phyloP scores from a whole-genome alignment of 1,140 invertebrate species.

The Macrotrachela quadricornifera region DNA sequence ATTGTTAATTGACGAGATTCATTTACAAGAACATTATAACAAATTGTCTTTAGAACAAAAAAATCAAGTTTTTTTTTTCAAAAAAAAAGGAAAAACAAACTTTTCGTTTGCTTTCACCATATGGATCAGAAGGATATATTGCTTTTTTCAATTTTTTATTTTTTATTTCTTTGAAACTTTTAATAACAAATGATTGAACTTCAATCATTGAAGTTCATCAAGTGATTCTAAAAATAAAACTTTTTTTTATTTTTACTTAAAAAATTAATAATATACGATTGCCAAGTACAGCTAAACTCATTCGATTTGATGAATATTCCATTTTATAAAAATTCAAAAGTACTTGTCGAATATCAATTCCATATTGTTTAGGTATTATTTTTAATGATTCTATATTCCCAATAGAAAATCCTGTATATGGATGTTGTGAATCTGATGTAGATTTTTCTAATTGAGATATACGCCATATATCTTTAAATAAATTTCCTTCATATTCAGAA shows the following conservation, averaged over 20 bases:
- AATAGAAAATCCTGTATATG: slow-evolving; percentile 72
- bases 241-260: too few relatives aligned
- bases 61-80: too few relatives aligned
- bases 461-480: slow-evolving; percentile 63
- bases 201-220: slow-evolving; percentile 63
- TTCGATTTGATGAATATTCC: slow-evolving; percentile 81
- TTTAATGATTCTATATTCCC: slow-evolving; percentile 63
- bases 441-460: slow-evolving; percentile 63
- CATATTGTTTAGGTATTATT: slow-evolving; percentile 50
- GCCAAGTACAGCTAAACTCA: slow-evolving; percentile 64
- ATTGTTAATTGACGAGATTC: slow-evolving; percentile 66
- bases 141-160: slow-evolving; percentile 44
- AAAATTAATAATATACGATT: slow-evolving; percentile 28
- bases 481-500: slow-evolving; percentile 83
- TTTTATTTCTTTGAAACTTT: slow-evolving; percentile 51
- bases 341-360: slow-evolving; percentile 55
- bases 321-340: slow-evolving; percentile 67
- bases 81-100: too few relatives aligned
- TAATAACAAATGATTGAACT: slow-evolving; percentile 49
- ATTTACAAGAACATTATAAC: slow-evolving; percentile 66
- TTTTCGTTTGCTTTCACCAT: neutral
- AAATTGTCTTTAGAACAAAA: slow-evolving; percentile 24
- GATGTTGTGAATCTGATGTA: slow-evolving; percentile 49
- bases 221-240: slow-evolving; percentile 58
- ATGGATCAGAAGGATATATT: too few relatives aligned